A percentile compares a stretch with the other conserved stretches of the same genome.
phyloP scores from a whole-genome alignment of 1,140 invertebrate genomes.

The Drosophila neocordata region DNA sequence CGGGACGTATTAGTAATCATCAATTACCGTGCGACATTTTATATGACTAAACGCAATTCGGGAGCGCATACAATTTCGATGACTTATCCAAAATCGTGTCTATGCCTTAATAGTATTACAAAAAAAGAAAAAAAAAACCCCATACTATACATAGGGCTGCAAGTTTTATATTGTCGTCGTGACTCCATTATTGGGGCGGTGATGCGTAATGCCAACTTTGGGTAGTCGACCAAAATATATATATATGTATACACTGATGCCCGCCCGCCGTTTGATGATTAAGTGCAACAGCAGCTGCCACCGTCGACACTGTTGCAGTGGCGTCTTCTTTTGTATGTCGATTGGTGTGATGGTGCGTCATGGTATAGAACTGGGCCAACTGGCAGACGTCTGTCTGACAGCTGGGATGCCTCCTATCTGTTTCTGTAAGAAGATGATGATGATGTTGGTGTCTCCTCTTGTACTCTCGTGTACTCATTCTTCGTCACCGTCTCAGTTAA shows the following conservation, averaged over 20 bases:
- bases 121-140: constrained; percentile 40
- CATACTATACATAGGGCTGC: constrained; percentile 43
- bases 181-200: constrained; percentile 69
- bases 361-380: constrained; percentile 71
- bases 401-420: constrained; percentile 31
- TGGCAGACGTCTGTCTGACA: constrained; percentile 63
- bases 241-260: not conserved
- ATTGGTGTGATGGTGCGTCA: constrained; percentile 51
- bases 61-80: constrained; percentile 45
- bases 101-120: constrained; percentile 28
- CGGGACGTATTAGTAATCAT: constrained; percentile 47
- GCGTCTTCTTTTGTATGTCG: constrained; percentile 46
- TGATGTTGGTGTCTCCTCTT: constrained; percentile 18
- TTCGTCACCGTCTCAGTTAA: constrained; percentile 1
- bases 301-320: constrained; percentile 14
- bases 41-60: constrained; percentile 53
- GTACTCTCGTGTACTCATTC: constrained; percentile 18
- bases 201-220: constrained; percentile 75
- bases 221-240: constrained; percentile 41
- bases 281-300: constrained; percentile 64
- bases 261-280: constrained; percentile 50
- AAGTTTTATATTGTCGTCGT: constrained; percentile 38
- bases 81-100: constrained; percentile 55
- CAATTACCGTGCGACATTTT: constrained; percentile 54
- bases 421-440: constrained; percentile 30